Base-by-base conservation (phyloP, 2,888 invertebrate species). In the Caenorhabditis sulstoni region DNA sequence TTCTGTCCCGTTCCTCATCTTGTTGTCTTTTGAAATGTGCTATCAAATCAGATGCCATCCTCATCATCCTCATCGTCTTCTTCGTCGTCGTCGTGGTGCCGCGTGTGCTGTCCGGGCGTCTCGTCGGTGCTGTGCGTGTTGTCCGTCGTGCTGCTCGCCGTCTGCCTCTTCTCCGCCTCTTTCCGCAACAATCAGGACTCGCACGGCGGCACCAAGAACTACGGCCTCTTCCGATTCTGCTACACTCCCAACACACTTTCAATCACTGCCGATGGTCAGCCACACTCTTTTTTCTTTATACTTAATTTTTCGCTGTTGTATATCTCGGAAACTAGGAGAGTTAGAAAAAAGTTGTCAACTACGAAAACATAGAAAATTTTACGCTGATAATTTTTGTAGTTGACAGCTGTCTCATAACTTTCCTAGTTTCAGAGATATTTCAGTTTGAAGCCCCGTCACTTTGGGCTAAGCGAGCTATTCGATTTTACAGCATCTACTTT, bases 181-280 rank as follows among this genome's bases (percentile, higher is more conserved):
- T 84, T 76, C 58, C 79, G 84, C 20, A 77, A 65, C 53, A 73
- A 81, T 18, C 47, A 39, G 4, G 83, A 84, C 49, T 55, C 59
- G 50, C 58, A 61, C 20, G 68, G 66, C 9, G 84, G 81, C 9
- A 58, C 57, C 9, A 79, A 79, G 37, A 70, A 81, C 23, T 86
- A 80, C 45, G 86, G 86, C 23, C 61, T 86, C 5, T 75, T 86
- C 58, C 75, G 86, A 39, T 86, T 82, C 44, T 86, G 86, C 41
- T 41, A 41, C 14, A 41, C 41, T 4, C 41, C 41, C 41, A 41
- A 41, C 11, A 41, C 7, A 3, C 29, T 5, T 3, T 29, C 29
- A 7, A 29, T 29, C 29, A 29, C 29, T 29, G 29, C 29, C 29
- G 29, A 29, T 7, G 29, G 29, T 29, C 4, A 29, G 29, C 29